phyloP scores from a whole-genome alignment of 2,888 invertebrate species.

The Drosophila prostipennis region DNA sequence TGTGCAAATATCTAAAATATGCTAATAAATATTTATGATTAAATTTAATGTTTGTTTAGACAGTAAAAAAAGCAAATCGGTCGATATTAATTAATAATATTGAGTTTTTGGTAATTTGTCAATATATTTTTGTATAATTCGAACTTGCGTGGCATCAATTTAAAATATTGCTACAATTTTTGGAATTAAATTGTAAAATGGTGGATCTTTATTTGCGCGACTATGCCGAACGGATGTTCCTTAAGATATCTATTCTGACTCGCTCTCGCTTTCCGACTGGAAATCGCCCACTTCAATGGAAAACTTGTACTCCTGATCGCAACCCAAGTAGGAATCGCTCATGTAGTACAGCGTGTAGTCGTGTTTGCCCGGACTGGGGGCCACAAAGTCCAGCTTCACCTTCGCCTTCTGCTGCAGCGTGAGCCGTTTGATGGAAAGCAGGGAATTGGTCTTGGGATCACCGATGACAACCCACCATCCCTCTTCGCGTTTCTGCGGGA shows the following conservation, averaged over 20 bases:
- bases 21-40: slow-evolving; percentile 38
- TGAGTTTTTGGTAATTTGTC: background rate
- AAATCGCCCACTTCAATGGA: slow-evolving; percentile 92
- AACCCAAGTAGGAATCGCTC: slow-evolving; percentile 99
- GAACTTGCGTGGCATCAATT: background rate
- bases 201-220: slow-evolving; percentile 11
- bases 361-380: slow-evolving; percentile 94
- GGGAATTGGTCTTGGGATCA: slow-evolving; percentile 96
- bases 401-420: slow-evolving; percentile 97
- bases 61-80: no score
- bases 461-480: slow-evolving; percentile 99
- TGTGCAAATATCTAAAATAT: slow-evolving; percentile 18
- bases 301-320: slow-evolving; percentile 99
- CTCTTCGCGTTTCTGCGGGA: slow-evolving; percentile 96
- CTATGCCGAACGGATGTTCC: background rate
- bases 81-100: no score
- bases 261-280: slow-evolving; percentile 87
- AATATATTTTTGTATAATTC: background rate
- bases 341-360: slow-evolving; percentile 98
- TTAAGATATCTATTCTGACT: slow-evolving; percentile 85
- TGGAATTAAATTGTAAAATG: slow-evolving; percentile 14
- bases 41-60: background rate
- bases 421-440: slow-evolving; percentile 98
- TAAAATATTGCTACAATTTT: background rate
- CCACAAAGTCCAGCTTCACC: slow-evolving; percentile 91